Conservation (phyloP, 2,888 invertebrate species). For the Carterocephalus palaemon region DNA sequence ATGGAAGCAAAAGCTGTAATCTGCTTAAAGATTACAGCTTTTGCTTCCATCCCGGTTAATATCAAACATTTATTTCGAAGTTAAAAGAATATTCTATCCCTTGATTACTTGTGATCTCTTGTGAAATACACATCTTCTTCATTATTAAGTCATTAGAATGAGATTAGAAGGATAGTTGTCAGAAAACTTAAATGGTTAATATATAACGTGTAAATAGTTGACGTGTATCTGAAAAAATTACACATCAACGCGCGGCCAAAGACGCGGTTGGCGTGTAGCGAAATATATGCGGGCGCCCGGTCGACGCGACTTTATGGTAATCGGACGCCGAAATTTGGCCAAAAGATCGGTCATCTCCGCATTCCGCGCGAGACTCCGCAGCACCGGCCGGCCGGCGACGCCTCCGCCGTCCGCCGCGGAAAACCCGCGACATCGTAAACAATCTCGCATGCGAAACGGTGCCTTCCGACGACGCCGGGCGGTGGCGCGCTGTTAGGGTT, state of each 20-base stretch:
- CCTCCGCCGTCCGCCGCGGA: constrained; percentile 39
- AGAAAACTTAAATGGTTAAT: too few species aligned
- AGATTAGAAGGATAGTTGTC: too few species aligned
- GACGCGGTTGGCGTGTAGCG: constrained; percentile 31
- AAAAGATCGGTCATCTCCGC: constrained; percentile 70
- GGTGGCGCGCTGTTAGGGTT: constrained; percentile 28
- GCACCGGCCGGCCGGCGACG: constrained; percentile 38
- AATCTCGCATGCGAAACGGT: constrained; percentile 34
- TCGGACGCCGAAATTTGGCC: constrained; percentile 50
- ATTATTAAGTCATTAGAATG: too few species aligned
- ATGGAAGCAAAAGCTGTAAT: too few species aligned
- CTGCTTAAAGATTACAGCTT: too few species aligned
- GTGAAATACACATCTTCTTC: too few species aligned
- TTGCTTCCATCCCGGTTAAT: too few species aligned
- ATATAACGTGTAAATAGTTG: too few species aligned
- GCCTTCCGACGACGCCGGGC: constrained; percentile 34
- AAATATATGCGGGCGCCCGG: constrained; percentile 40
- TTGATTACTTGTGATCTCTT: too few species aligned
- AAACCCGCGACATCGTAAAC: constrained; percentile 49
- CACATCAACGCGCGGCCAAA: constrained; percentile 16
- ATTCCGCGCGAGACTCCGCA: constrained; percentile 57
- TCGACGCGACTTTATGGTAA: constrained; percentile 59
- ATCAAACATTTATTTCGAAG: too few species aligned
- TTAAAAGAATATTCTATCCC: too few species aligned
- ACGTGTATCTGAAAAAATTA: too few species aligned